Base-by-base conservation (phyloP, 92 coral and sea anemone genomes). In the Pocillopora meandrina region DNA sequence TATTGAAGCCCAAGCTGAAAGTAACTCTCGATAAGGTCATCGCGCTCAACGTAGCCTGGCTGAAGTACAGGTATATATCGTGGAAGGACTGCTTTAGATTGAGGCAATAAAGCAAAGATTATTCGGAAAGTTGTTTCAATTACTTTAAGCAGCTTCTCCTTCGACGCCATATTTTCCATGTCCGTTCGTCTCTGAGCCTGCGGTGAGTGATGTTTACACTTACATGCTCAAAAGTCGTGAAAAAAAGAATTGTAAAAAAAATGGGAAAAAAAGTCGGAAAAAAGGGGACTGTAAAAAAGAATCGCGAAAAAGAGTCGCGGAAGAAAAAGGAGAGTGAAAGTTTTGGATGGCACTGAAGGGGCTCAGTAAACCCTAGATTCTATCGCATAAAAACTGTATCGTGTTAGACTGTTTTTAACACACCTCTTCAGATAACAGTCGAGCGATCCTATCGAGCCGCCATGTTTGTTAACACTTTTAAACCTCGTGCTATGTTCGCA, bases 41-140 rank as follows among this genome's bases (percentile, higher is more conserved):
- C 74, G 18, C 74, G 17, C 74, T 70, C 55, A 70, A 26, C 18
- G 74, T 70, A 70, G 74, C 74, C 74, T 70, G 33, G 74, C 74
- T 70, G 74, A 31, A 31, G 74, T 13, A 70, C 74, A 31, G 55
- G 49, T 70, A 70, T 34, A 70, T 70, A 70, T 18, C 73, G 73
- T 69, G 73, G 42, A 69, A 69, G 35, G 35, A 69, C 47, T 69
- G 9, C 52, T 31, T 31, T 34, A 12, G 74, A 31, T 70, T 0
- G 13, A 18, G 74, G 55, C 49, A 70, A 70, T 70, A 12, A 23
- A 70, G 49, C 74, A 70, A 70, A 70, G 74, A 70, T 26, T 26
- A 26, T 26, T 26, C 0, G 31, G 31, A 26, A 26, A 26, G 31
- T 26, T 26, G 31, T 26, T 26, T 11, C 33, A 70, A 19, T 10